phyloP scores from a whole-genome alignment of 2,797 vertebrate species.

The Hydrocynus forskahlii region DNA sequence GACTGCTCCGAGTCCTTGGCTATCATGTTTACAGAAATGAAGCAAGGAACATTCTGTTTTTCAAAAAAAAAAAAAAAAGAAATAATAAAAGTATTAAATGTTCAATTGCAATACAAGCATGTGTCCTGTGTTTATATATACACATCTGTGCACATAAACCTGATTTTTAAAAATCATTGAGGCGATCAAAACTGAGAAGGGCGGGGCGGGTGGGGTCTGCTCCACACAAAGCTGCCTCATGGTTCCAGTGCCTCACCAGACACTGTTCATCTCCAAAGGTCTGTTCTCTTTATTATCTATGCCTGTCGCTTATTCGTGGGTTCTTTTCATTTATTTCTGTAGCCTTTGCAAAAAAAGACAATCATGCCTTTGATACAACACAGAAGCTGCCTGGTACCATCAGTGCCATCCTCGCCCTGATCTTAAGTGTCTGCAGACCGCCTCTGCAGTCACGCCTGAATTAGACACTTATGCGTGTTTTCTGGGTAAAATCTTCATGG shows the following conservation, averaged over 20 bases:
- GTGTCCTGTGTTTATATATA: slow-evolving; percentile 30
- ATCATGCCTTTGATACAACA: background rate
- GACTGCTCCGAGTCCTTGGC: slow-evolving; percentile 31
- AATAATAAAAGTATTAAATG: slow-evolving; percentile 48
- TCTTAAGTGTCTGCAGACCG: background rate
- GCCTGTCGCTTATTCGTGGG: background rate
- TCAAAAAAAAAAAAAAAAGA: background rate
- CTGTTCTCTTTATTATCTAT: too few species aligned
- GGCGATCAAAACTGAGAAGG: background rate
- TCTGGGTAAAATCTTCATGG: background rate
- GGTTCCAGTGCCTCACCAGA: slow-evolving; percentile 37
- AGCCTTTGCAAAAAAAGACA: background rate
- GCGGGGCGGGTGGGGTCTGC: slow-evolving; percentile 38
- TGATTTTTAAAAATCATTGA: background rate
- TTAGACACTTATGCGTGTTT: background rate
- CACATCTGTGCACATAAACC: background rate
- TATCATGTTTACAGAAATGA: slow-evolving; percentile 54
- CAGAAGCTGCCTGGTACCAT: background rate
- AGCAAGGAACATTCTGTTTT: slow-evolving; percentile 48
- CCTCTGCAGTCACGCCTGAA: background rate
- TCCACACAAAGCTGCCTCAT: slow-evolving; percentile 12
- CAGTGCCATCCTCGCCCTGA: too few species aligned
- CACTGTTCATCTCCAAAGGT: background rate
- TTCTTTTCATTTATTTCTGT: background rate
- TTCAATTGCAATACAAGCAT: slow-evolving; percentile 42